Conservation (phyloP, 1,140 invertebrate genomes). For the Zaprionus ornatus region DNA sequence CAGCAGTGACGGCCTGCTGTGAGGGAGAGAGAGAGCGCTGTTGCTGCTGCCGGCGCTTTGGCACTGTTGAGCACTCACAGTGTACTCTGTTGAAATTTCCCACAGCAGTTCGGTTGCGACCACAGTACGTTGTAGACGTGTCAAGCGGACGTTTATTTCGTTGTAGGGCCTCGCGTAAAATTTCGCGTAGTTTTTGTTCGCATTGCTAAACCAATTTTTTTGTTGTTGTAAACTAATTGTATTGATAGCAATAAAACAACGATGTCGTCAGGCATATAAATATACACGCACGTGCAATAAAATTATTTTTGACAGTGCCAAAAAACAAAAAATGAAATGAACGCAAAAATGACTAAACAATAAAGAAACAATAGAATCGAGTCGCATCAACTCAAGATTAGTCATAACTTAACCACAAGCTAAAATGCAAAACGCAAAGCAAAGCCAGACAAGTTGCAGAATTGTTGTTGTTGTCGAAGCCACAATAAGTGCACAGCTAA, state of each 20-base stretch:
- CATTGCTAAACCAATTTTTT: slow-evolving; percentile 10
- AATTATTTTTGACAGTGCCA: slow-evolving; percentile 18
- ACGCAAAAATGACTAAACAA: slow-evolving; percentile 58
- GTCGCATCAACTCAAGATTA: slow-evolving; percentile 38
- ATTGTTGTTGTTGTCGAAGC: slow-evolving; percentile 51
- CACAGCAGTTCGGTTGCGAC: slow-evolving; percentile 50
- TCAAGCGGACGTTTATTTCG: slow-evolving; percentile 20
- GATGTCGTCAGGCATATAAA: slow-evolving; percentile 56
- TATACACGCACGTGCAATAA: slow-evolving; percentile 25
- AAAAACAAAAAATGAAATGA: slow-evolving; percentile 32
- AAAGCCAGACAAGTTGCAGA: slow-evolving; percentile 58
- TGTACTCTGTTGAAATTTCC: slow-evolving; percentile 27
- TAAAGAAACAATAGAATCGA: slow-evolving; percentile 6
- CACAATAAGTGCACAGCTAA: slow-evolving; percentile 62
- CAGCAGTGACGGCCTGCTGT: not conserved
- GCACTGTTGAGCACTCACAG: slow-evolving; percentile 5
- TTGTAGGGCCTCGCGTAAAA: slow-evolving; percentile 56
- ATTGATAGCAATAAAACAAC: slow-evolving; percentile 31
- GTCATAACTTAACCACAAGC: slow-evolving; percentile 50
- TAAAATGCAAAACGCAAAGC: slow-evolving; percentile 60
- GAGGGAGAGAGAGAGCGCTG: slow-evolving; percentile 11
- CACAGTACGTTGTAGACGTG: slow-evolving; percentile 18
- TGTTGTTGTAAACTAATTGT: slow-evolving; percentile 19
- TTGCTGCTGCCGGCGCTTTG: slow-evolving; percentile 19
- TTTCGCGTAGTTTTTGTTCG: slow-evolving; percentile 47